phyloP scores from a whole-genome alignment of 2,797 vertebrate genomes.

The Neopelma chrysocephalum region DNA sequence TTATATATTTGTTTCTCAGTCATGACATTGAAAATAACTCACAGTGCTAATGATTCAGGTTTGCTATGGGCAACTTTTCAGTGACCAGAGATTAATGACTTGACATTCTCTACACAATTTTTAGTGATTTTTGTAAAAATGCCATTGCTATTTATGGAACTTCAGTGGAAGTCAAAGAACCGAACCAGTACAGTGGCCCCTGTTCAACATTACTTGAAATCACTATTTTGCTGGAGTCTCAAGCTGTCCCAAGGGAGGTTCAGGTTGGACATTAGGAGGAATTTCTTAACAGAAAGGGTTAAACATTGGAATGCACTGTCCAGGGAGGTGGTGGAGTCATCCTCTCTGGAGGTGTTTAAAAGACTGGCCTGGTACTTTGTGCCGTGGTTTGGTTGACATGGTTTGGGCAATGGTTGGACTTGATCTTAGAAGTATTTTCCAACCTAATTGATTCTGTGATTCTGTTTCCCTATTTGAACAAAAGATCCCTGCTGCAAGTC shows the following conservation, averaged over 20 bases:
- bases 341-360: neutral
- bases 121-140: neutral
- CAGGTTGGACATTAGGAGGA: neutral
- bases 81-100: neutral
- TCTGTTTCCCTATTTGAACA: neutral
- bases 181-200: fast-evolving
- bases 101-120: neutral
- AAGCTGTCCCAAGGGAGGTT: neutral
- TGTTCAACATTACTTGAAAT: neutral
- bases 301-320: neutral
- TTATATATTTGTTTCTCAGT: neutral
- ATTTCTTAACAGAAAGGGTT: neutral
- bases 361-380: neutral
- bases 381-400: neutral
- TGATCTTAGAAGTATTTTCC: neutral
- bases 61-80: neutral
- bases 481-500: neutral
- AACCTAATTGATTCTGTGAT: neutral
- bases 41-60: neutral
- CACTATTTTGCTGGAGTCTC: neutral
- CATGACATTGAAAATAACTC: neutral
- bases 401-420: fast-evolving
- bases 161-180: neutral
- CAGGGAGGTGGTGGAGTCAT: neutral
- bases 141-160: neutral